These are phyloP conservation scores for Apodemia zela DNA, from an alignment of 2,888 invertebrate species.

Conservation along the genomic window DNA sequence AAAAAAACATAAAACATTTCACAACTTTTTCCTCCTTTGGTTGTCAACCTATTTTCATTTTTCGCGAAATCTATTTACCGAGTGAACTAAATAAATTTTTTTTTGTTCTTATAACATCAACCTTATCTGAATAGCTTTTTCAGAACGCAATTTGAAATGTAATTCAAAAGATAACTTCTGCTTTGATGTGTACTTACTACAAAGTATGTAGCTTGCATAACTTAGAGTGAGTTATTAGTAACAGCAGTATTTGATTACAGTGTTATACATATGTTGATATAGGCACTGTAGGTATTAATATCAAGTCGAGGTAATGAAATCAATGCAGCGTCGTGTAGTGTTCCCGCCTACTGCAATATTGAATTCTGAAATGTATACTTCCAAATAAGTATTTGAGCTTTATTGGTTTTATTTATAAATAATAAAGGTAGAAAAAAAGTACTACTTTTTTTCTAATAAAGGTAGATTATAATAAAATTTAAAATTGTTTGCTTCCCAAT, in stretches of 20 bases:
- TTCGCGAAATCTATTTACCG: too few relatives aligned
- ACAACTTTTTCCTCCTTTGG: too few relatives aligned
- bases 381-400: too few relatives aligned
- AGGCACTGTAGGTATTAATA: background rate
- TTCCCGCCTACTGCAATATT: background rate
- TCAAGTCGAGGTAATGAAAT: background rate
- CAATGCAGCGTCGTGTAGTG: background rate
- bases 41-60: too few relatives aligned
- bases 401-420: too few relatives aligned
- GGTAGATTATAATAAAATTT: too few relatives aligned
- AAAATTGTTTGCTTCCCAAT: too few relatives aligned
- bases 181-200: slow-evolving; percentile 3
- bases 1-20: too few relatives aligned
- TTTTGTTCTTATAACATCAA: background rate
- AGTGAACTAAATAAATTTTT: background rate
- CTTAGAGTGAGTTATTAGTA: background rate
- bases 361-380: background rate
- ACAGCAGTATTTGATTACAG: background rate
- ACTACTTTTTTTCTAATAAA: too few relatives aligned
- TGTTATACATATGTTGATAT: background rate
- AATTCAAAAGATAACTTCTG: slow-evolving; percentile 13
- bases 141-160: slow-evolving; percentile 5
- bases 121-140: slow-evolving; percentile 3
- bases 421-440: too few relatives aligned
- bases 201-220: background rate